Evolutionary conservation across 2,888 invertebrate genomes (phyloP), one percentile per base, ranked within the genome.

Genomic region (Cosmia trapezina): DNA sequence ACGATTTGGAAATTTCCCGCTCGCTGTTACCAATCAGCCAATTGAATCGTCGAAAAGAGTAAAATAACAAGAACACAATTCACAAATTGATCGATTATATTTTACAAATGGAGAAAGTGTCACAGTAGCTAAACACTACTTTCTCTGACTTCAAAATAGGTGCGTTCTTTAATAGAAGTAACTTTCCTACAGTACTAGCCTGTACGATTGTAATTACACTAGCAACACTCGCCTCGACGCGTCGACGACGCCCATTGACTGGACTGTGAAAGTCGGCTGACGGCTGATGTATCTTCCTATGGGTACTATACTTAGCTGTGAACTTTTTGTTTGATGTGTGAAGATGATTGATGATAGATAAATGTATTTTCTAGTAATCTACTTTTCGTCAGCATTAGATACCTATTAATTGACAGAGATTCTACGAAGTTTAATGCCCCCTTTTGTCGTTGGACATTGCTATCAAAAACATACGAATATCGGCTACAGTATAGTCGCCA

Each of bases 41-140:
- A 71, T 28, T 41, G 43, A 53, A 56, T 66, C 9, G 7, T 45
- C 28, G 2, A 61, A 76, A 33, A 59, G 12, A 80, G 57, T 62
- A 65, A 73, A 75, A 70, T 57, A 66, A 76, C 47, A 66, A 81
- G 69, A 74, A 51, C 63, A 80, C 57, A 76, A 78, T 79, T 81
- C 49, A 66, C 81, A 69, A 86, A 82, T 82, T 76, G 83, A 82
- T 86, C 79, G 85, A 84, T 88, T 86, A 85, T 78, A 84, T 86
- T 80, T 83, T 66, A 74, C 77, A 83, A 85, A 86, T 49, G 77
- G 91, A 86, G 93, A 93, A 93, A 95, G 94, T 94, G 91, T 93
- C 92, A 87, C 91, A 90, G 84, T 87, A 60, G 88, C 83, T 82
- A 76, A 73, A 54, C 70, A 68, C 83, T 86, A 92, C 94, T 94